Percentiles rank a stretch among this genome's conserved stretches.
Conservation (phyloP, 2,888 invertebrate genomes). For the Eumacrocentrus americanus region DNA sequence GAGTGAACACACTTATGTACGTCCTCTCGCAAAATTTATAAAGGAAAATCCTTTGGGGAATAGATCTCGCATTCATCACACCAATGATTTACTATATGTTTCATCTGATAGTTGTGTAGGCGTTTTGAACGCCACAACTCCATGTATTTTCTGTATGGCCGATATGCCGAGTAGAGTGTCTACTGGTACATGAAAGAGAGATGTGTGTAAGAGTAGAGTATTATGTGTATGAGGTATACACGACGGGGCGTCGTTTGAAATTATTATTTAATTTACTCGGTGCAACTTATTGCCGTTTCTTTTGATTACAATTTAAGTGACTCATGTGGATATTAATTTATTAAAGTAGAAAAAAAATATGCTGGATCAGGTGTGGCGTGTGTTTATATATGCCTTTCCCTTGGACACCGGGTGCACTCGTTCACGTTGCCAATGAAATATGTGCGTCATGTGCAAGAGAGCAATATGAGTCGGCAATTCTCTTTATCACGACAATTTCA, state of each 20-base stretch:
- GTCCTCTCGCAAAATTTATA: slow-evolving; percentile 41
- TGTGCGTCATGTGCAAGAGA: slow-evolving; percentile 13
- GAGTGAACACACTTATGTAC: not conserved
- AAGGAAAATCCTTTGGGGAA: slow-evolving; percentile 43
- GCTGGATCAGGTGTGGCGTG: slow-evolving; percentile 7
- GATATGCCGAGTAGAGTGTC: no score
- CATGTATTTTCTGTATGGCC: not conserved
- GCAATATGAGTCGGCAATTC: slow-evolving; percentile 4
- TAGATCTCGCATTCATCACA: slow-evolving; percentile 50
- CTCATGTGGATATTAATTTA: not conserved
- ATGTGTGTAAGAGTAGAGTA: not conserved
- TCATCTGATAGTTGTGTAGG: slow-evolving; percentile 24
- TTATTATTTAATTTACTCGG: not conserved
- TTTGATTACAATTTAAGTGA: not conserved
- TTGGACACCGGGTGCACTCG: slow-evolving; percentile 4
- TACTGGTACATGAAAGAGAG: not conserved
- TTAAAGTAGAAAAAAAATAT: not conserved
- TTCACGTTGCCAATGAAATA: not conserved
- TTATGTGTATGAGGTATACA: not conserved
- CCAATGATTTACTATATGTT: slow-evolving; percentile 49
- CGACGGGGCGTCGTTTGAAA: slow-evolving; percentile 1
- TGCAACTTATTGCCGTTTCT: not conserved
- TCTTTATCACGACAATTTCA: no score
- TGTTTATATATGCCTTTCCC: slow-evolving; percentile 3
- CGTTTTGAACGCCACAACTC: not conserved